Conservation (phyloP, 2,113 vertebrate genomes). For the Promerops cafer region DNA sequence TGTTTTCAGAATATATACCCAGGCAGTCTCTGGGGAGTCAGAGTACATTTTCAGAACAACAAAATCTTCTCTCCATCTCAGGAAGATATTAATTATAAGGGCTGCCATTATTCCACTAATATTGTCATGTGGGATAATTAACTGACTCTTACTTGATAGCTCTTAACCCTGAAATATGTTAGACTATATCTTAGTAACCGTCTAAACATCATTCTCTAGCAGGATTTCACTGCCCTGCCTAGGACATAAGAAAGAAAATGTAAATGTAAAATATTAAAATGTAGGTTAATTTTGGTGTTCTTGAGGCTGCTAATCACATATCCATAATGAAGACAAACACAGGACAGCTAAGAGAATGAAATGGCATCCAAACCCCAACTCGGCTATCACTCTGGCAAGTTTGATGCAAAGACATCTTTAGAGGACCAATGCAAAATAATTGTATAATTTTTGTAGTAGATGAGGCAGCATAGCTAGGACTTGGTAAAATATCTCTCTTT, state of each 20-base stretch:
- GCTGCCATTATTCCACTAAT: conserved; percentile 6
- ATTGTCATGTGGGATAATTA: background rate
- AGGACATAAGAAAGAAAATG: background rate
- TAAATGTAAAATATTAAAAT: background rate
- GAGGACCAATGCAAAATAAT: background rate
- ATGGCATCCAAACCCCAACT: background rate
- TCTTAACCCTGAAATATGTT: conserved; percentile 25
- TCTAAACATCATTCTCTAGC: background rate
- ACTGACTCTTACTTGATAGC: background rate
- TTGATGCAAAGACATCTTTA: background rate
- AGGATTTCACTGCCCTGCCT: background rate
- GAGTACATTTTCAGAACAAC: background rate
- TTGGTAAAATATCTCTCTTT: background rate
- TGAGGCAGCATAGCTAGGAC: background rate
- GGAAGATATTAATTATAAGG: conserved; percentile 47
- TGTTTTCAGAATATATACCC: conserved; percentile 9
- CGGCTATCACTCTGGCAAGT: background rate
- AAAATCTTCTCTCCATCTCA: background rate
- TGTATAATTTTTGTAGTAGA: background rate
- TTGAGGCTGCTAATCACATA: background rate
- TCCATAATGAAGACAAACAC: background rate
- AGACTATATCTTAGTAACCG: background rate
- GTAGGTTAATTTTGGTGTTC: background rate
- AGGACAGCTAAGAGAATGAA: background rate
- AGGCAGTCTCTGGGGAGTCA: background rate